Conservation (phyloP, 2,797 vertebrate genomes). For the Falco columbarius region DNA sequence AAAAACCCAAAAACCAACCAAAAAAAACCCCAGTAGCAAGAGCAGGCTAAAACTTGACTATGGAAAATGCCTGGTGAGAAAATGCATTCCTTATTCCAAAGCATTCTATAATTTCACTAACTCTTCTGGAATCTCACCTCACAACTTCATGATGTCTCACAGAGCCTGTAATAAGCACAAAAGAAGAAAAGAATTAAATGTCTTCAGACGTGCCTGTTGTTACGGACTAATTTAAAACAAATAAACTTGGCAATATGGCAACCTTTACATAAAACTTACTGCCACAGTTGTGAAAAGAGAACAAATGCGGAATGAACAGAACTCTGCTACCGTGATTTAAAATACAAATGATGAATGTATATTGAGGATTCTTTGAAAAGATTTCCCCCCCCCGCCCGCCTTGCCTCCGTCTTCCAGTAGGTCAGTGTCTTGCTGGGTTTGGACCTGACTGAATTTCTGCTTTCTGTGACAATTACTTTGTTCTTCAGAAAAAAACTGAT, state of each 20-base stretch:
- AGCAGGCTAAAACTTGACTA: constrained; percentile 53
- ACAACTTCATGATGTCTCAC: background rate
- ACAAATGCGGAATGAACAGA: background rate
- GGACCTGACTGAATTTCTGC: background rate
- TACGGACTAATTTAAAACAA: background rate
- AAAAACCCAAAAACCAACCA: no score
- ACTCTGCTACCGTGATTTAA: background rate
- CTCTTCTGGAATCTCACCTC: constrained; percentile 19
- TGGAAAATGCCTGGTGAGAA: constrained; percentile 32
- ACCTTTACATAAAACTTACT: background rate
- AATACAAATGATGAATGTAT: background rate
- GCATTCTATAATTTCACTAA: constrained; percentile 5
- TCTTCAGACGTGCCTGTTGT: background rate
- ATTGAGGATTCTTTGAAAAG: background rate
- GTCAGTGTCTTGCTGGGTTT: background rate
- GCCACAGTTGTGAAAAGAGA: fast-evolving
- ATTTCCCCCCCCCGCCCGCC: no score
- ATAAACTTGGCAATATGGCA: background rate
- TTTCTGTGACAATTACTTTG: background rate
- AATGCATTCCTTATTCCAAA: constrained; percentile 45
- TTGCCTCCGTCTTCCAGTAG: background rate
- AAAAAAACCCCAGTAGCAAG: background rate
- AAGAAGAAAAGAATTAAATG: background rate
- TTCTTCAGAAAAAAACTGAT: background rate
- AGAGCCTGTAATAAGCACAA: background rate